A percentile compares a stretch with the other conserved stretches of the same genome.
These are phyloP conservation scores for Saccostrea echinata DNA, from an alignment of 1,140 invertebrate genomes.

Conservation along the genomic window DNA sequence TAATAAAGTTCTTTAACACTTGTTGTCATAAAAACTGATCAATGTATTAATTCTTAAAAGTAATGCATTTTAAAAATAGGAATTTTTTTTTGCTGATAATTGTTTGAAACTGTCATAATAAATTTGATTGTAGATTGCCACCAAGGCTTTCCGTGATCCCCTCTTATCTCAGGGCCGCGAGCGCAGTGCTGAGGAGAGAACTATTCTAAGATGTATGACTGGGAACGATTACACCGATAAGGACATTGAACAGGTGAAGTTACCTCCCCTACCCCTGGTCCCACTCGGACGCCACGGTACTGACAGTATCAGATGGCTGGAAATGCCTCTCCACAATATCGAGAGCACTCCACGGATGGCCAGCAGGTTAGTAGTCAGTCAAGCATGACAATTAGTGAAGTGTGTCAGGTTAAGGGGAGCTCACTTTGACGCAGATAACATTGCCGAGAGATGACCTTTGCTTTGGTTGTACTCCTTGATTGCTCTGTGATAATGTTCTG, in stretches of 20 bases:
- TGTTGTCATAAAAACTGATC: not conserved
- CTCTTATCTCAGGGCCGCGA: conserved; percentile 70
- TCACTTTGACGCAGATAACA: not conserved
- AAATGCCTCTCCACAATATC: conserved; percentile 76
- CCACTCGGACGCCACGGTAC: conserved; percentile 76
- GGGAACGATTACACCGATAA: conserved; percentile 72
- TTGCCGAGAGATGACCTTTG: not conserved
- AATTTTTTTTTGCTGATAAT: not conserved
- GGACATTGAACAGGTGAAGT: conserved; percentile 75
- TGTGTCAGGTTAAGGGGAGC: conserved; percentile 1
- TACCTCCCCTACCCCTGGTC: conserved; percentile 75
- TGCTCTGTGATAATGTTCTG: conserved; percentile 4
- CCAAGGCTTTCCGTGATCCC: conserved; percentile 71
- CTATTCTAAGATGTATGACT: conserved; percentile 74
- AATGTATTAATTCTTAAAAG: not conserved
- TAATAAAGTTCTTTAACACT: not conserved
- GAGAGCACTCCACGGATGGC: conserved; percentile 72
- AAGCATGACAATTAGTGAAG: not conserved
- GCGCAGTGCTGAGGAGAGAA: conserved; percentile 73
- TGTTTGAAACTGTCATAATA: not conserved
- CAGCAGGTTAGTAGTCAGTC: conserved; percentile 69
- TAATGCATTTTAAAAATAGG: not conserved
- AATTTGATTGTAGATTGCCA: conserved; percentile 64
- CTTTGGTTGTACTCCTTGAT: not conserved
- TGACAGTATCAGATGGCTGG: conserved; percentile 71